Evolutionary conservation across 2,797 vertebrate species (phyloP), one percentile per base, ranked within the genome.

Genomic region (Apogon hyalosoma): DNA sequence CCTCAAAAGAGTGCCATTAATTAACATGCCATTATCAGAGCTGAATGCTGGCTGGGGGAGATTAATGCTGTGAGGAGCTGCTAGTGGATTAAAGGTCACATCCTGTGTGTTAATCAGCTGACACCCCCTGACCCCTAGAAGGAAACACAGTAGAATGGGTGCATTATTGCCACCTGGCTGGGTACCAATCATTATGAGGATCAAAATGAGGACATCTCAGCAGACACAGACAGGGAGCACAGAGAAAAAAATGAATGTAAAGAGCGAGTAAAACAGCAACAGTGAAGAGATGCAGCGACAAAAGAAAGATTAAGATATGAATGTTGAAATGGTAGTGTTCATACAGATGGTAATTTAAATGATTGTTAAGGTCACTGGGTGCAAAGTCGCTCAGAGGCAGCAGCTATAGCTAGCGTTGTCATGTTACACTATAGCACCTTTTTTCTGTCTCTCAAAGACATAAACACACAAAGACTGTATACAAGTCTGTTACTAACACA

Each of bases 91-190:
- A 94, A 89, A 95, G 95, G 93, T 93, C 93, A 92, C 88, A 93
- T 94, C 95, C 93, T 93, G 89, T 94, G 91, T 91, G 92, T 94
- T 93, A 93, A 93, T 93, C 90, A 91, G 92, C 80, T 76, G 7
- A 70, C 87, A 93, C 90, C 94, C 95, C 95, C 89, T 92, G 87
- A 90, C 90, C 92, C 83, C 77, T 83, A 65, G 72, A 92, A 96
- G 95, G 95, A 96, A 96, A 94, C 31, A 82, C 86, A 82, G 84
- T 84, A 94, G 94, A 96, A 95, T 94, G 90, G 92, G 78, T 84
- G 89, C 89, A 94, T 96, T 95, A 94, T 93, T 90, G 84, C 92
- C 92, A 91, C 91, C 87, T 90, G 92, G 87, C 91, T 85, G 92
- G 87, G 84, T 84, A 92, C 84, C 85, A n/a, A 80, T 88, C 69